Base-by-base conservation (phyloP, 2,797 vertebrate species). In the Dromococcyx pavoninus region DNA sequence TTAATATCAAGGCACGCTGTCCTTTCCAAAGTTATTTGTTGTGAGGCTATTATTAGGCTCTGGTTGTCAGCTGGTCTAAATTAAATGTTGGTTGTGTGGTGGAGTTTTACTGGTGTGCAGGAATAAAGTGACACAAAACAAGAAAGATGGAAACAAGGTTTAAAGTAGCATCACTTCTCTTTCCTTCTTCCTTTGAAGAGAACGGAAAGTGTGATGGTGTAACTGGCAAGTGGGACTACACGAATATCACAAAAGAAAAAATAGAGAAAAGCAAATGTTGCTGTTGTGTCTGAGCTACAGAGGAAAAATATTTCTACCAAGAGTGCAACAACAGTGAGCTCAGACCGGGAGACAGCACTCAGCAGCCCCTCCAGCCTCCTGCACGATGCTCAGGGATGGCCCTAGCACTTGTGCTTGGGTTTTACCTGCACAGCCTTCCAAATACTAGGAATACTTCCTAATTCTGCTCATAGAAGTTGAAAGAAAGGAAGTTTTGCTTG, bases 51-150 rank as follows among this genome's bases (percentile, higher is more conserved):
- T 97, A 93, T 93, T 97, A 94, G 94, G 72, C 67, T 96, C 81
- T 64, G 32, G 92, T 97, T 6, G 24, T 94, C 95, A 94, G 79
- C 53, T 86, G 91, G 61, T 81, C 94, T 83, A 96, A 96, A 96
- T 96, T 91, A 95, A 94, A 94, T 81, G 77, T 77, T 83, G 83
- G 95, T 95, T 93, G 70, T 72, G 96, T 88, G 95, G 93, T 85
- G 69, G 72, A 44, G 60, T 95, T 95, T 97, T 94, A 88, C 80
- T 89, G 95, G 91, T 78, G 90, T 86, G 86, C 95, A 91, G 92
- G 98, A 96, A 96, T 96, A 76, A 96, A 96, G 86, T 74, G 95
- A 77, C 91, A 83, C 85, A 93, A 89, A 95, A n/a, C 91, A 96
- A 95, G 86, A 58, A 88, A 96, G 87, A 86, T 91, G 94, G 86